Conservation (phyloP, 2,888 invertebrate genomes). For the Ypsolopha scabrella region DNA sequence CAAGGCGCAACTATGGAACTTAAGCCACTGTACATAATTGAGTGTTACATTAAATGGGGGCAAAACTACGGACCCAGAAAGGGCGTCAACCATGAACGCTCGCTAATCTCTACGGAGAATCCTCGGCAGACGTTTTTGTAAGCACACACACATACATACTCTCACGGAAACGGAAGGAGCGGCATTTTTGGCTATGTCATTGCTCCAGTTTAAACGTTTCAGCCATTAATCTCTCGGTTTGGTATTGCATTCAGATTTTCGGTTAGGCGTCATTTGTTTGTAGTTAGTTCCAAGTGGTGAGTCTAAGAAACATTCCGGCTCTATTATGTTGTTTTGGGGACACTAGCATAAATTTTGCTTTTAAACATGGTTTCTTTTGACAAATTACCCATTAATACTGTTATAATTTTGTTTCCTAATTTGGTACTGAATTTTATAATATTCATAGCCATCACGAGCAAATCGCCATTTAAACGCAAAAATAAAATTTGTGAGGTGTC, state of each 20-base stretch:
- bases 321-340: not conserved
- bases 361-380: too few relatives aligned
- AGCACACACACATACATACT: conserved; percentile 19
- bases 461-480: too few relatives aligned
- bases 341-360: too few relatives aligned
- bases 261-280: conserved; percentile 47
- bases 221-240: conserved; percentile 54
- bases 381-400: too few relatives aligned
- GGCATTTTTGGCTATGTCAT: conserved; percentile 56
- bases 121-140: conserved; percentile 50
- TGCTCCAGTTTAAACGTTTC: conserved; percentile 45
- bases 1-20: too few relatives aligned
- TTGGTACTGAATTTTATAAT: too few relatives aligned
- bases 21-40: too few relatives aligned
- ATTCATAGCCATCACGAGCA: too few relatives aligned
- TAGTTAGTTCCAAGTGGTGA: conserved; percentile 22
- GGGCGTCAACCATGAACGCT: conserved; percentile 14
- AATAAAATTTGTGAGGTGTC: too few relatives aligned
- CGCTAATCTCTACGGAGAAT: conserved; percentile 52
- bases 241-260: conserved; percentile 59
- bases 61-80: too few relatives aligned
- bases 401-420: too few relatives aligned
- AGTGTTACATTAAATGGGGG: too few relatives aligned
- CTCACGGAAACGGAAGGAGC: conserved; percentile 8
- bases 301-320: not conserved